Evolutionary conservation across 2,797 vertebrate species (phyloP).

Genomic region (Borostomias antarcticus): DNA sequence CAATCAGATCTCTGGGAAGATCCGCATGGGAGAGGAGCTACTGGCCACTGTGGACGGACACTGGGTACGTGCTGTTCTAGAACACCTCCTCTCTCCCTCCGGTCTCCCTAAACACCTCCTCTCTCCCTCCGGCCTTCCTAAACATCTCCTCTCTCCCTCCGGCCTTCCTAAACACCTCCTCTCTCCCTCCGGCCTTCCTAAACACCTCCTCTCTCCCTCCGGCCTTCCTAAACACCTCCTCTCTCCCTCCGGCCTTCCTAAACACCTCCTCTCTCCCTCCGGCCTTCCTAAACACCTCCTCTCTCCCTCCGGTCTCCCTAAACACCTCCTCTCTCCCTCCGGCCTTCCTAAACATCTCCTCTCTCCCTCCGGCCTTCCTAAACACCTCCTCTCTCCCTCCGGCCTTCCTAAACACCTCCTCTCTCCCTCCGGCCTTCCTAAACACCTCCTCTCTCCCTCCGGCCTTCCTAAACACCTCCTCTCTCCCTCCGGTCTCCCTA

Average conservation of each 20-base stretch:
- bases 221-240: neutral
- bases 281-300: neutral
- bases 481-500: too few relatives aligned
- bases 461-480: neutral
- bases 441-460: too few relatives aligned
- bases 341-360: neutral
- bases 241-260: too few relatives aligned
- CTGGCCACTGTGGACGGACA: slow-evolving; percentile 87
- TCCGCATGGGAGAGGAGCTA: slow-evolving; percentile 83
- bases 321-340: too few relatives aligned
- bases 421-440: too few relatives aligned
- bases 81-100: neutral
- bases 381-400: too few relatives aligned
- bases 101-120: slow-evolving; percentile 2
- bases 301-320: too few relatives aligned
- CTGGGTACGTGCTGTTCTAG: slow-evolving; percentile 78
- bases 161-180: neutral
- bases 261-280: too few relatives aligned
- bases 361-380: too few relatives aligned
- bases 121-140: neutral
- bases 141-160: too few relatives aligned
- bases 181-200: too few relatives aligned
- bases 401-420: neutral
- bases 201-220: too few relatives aligned
- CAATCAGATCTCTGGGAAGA: slow-evolving; percentile 94